A percentile compares a stretch with the other conserved stretches of the same genome.
Evolutionary conservation across 2,113 vertebrate genomes (phyloP).

Genomic region (Sebastes fasciatus): DNA sequence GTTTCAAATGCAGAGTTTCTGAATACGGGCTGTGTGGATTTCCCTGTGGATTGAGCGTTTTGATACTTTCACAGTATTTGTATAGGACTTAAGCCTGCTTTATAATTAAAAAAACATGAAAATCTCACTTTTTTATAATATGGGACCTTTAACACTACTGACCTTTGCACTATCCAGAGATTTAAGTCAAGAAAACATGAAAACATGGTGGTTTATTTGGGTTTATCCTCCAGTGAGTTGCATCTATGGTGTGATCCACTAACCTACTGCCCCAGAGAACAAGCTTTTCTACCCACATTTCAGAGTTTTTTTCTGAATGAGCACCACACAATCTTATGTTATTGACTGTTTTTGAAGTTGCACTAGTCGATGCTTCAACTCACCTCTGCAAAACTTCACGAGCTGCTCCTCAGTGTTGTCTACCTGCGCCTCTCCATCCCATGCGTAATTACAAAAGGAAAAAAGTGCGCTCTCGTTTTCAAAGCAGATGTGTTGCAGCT

Average conservation of each 20-base stretch:
- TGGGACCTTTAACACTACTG: no score
- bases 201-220: neutral
- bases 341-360: neutral
- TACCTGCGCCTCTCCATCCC: conserved; percentile 73
- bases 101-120: no score
- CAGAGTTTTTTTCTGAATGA: neutral
- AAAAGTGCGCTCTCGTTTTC: conserved; percentile 17
- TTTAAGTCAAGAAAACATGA: neutral
- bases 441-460: conserved; percentile 35
- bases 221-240: conserved; percentile 6
- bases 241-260: conserved; percentile 61
- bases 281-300: neutral
- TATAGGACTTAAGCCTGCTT: no score
- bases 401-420: conserved; percentile 61
- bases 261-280: conserved; percentile 65
- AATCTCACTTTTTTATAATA: no score
- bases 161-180: neutral
- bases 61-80: no score
- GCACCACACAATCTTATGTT: neutral
- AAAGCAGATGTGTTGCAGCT: neutral
- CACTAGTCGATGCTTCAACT: conserved; percentile 49
- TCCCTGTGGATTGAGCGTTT: no score
- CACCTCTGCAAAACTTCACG: conserved; percentile 78
- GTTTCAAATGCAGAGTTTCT: no score
- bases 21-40: no score